phyloP scores from a whole-genome alignment of 2,113 vertebrate genomes.

The Scalopus aquaticus region DNA sequence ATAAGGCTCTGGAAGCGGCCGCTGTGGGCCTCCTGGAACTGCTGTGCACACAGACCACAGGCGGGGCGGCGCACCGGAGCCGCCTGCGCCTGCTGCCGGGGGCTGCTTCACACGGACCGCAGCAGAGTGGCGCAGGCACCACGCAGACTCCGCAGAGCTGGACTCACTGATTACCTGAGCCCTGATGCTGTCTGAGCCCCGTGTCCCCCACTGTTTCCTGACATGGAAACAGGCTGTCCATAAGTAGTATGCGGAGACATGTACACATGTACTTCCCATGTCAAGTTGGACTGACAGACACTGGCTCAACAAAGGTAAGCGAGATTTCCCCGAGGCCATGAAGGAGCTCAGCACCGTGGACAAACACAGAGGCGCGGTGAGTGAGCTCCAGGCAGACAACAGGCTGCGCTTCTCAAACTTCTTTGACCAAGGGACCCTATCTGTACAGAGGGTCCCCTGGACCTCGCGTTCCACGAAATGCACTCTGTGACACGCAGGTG shows the following conservation, averaged over 20 bases:
- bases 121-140: fast-evolving
- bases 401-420: background rate
- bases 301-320: background rate
- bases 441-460: background rate
- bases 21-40: background rate
- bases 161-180: background rate
- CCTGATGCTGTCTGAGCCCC: background rate
- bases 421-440: background rate
- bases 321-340: background rate
- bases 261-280: background rate
- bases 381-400: background rate
- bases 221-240: background rate
- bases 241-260: background rate
- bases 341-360: background rate
- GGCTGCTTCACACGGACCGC: background rate
- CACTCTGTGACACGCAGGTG: background rate
- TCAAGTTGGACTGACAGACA: background rate
- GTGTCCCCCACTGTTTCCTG: background rate
- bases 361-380: background rate
- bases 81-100: fast-evolving
- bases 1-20: background rate
- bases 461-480: background rate
- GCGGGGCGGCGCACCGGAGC: background rate
- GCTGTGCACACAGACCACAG: background rate
- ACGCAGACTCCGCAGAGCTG: background rate